These are phyloP conservation scores for Morelia viridis DNA, from an alignment of 2,797 vertebrate genomes.

Conservation along the genomic window DNA sequence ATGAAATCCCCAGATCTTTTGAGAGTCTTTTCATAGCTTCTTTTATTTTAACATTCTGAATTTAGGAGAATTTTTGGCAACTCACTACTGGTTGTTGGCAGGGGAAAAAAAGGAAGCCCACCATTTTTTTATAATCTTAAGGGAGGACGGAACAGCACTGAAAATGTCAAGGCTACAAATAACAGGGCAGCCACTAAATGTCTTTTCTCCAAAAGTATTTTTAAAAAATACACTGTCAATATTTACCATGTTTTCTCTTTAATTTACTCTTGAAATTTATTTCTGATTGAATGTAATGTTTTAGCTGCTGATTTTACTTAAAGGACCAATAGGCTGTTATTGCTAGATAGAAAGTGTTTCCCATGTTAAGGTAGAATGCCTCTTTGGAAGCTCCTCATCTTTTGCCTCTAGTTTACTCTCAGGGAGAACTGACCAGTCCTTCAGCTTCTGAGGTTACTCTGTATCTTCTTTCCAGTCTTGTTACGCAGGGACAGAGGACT, in stretches of 20 bases:
- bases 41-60: slow-evolving; percentile 29
- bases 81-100: slow-evolving; percentile 16
- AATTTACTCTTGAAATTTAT: slow-evolving; percentile 39
- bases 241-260: slow-evolving; percentile 42
- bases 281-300: slow-evolving; percentile 45
- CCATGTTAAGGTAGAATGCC: neutral
- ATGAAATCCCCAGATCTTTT: slow-evolving; percentile 33
- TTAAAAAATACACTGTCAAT: neutral
- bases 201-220: slow-evolving; percentile 42
- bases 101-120: slow-evolving; percentile 40
- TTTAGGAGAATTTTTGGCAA: slow-evolving; percentile 19
- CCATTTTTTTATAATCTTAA: slow-evolving; percentile 24
- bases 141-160: neutral
- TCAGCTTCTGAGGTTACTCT: neutral
- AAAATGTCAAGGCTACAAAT: slow-evolving; percentile 27
- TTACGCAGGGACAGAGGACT: too few relatives aligned
- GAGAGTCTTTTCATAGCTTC: neutral
- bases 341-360: slow-evolving; percentile 35
- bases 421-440: too few relatives aligned
- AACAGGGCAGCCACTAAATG: slow-evolving; percentile 36
- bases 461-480: neutral
- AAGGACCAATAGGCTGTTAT: slow-evolving; percentile 33
- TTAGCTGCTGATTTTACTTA: slow-evolving; percentile 39
- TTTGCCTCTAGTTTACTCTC: neutral
- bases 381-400: neutral